Base-by-base conservation (phyloP, 2,113 vertebrate genomes). In the Chionis minor region DNA sequence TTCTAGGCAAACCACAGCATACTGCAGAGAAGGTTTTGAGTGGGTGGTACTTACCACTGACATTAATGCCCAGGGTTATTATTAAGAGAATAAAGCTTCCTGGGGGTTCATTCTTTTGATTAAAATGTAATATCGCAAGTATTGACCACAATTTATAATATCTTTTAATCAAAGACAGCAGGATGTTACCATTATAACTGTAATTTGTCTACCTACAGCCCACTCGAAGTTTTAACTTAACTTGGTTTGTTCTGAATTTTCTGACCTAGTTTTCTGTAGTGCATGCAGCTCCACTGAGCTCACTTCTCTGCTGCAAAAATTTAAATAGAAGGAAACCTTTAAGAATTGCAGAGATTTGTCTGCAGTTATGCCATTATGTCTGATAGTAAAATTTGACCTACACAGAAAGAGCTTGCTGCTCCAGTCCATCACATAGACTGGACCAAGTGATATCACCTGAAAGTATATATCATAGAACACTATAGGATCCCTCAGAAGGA, bases 221-320 rank as follows among this genome's bases (percentile, higher is more conserved):
- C n/a, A n/a, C 15, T 78, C 0, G 0, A 32, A 61, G 4, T 73
- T 85, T 92, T 82, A 47, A 61, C 10, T 32, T 4, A 84, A 38
- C 4, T 67, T 42, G 13, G 4, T 70, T 89, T 56, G 7, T 24
- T 66, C 56, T 87, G 19, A 91, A 44, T 67, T 47, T 79, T 81
- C 47, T 62, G 32, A 54, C 24, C 19, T 2, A 17, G 4, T 71
- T 87, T 94, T 90, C 61, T 59, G 22, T 21, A 54, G 22, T 27
- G 3, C 14, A 30, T 9, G 10, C 51, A 26, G 10, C 71, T 47
- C 6, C 5, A 83, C 28, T 55, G 35, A 89, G 38, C 19, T 58
- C 30, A 81, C 9, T 72, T 77, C 16, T 61, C 30, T 35, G n/a
- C 16, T 62, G 24, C 1, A 70, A 73, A 81, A 61, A 22, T 18